Evolutionary conservation across 2,888 invertebrate genomes (phyloP).

Genomic region (Andrena marginata): DNA sequence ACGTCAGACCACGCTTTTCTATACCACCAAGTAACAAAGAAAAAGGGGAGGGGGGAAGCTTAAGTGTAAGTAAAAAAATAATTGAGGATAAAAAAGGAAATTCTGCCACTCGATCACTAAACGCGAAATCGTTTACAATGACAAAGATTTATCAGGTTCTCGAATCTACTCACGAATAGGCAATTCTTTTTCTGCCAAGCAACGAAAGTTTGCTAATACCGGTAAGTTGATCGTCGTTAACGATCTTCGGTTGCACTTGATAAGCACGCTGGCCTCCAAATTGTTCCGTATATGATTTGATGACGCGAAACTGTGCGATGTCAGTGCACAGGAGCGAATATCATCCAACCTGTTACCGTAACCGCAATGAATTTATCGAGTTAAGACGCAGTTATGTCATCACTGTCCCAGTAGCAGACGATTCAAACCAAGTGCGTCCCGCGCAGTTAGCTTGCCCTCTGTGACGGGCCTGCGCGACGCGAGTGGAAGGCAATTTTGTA

Average conservation of each 20-base stretch:
- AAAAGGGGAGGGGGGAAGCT: background rate
- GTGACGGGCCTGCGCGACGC: conserved; percentile 7
- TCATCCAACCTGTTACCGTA: conserved; percentile 70
- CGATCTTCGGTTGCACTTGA: conserved; percentile 21
- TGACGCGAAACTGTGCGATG: conserved; percentile 51
- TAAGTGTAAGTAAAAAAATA: no score
- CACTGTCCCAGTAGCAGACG: conserved; percentile 41
- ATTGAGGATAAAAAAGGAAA: no score
- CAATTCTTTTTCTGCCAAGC: no score
- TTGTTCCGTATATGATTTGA: conserved; percentile 55
- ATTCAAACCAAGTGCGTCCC: conserved; percentile 24
- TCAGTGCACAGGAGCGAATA: conserved; percentile 49
- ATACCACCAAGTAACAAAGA: background rate
- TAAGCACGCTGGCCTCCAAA: conserved; percentile 51
- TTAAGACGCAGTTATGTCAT: conserved; percentile 73
- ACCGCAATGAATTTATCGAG: conserved; percentile 76
- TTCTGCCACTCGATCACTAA: no score
- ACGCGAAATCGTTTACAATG: no score
- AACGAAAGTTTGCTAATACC: background rate
- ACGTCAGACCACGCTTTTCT: background rate
- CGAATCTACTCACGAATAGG: no score
- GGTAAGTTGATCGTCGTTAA: conserved; percentile 2
- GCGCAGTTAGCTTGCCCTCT: conserved; percentile 44
- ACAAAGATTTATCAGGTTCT: no score
- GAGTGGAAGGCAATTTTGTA: conserved; percentile 26